Evolutionary conservation across 1,140 invertebrate genomes (phyloP), one percentile per base, ranked within the genome.

Genomic region (Manduca sexta): DNA sequence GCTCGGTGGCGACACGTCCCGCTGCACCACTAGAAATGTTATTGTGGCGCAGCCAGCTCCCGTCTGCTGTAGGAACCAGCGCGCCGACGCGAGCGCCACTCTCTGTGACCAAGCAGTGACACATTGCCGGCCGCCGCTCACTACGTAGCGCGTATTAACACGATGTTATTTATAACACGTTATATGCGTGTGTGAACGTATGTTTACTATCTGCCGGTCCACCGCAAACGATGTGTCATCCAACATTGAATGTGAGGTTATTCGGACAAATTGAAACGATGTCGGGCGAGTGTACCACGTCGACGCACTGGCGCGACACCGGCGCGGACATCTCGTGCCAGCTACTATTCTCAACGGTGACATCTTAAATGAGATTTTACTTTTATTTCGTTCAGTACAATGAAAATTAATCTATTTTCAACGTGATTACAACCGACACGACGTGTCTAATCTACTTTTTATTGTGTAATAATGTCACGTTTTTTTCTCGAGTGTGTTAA

Each of bases 161-260:
- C 70, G 70, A 74, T 71, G 70, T 73, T 80, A 80, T 80, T 76
- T 78, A 75, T 80, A 77, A 58, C 51, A 70, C 61, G 58, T 59
- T 63, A 56, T 69, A 67, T 74, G 65, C 62, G 68, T 76, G 74
- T 72, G 68, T 61, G 71, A 60, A 57, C 62, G 61, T 67, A 65
- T 82, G 80, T 84, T 84, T 84, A 84, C 81, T 79, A 82, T 76
- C 57, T 56, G 69, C 44, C 70, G 69, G 60, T 64, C 59, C 60
- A 69, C 67, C 63, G 63, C 77, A 69, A 68, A 59, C 68, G 74
- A 76, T 82, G 80, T 84, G 78, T 82, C 81, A 84, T 75, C 71
- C 65, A 73, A 73, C 66, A 69, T 74, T 72, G 64, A 75, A 73
- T 74, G 64, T 73, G 56, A 66, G 66, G 65, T 71, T 77, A 71